Percentiles rank a stretch among this genome's conserved stretches.
These are phyloP conservation scores for Zaprionus nigranus DNA, from an alignment of 1,140 invertebrate genomes.

Conservation along the genomic window DNA sequence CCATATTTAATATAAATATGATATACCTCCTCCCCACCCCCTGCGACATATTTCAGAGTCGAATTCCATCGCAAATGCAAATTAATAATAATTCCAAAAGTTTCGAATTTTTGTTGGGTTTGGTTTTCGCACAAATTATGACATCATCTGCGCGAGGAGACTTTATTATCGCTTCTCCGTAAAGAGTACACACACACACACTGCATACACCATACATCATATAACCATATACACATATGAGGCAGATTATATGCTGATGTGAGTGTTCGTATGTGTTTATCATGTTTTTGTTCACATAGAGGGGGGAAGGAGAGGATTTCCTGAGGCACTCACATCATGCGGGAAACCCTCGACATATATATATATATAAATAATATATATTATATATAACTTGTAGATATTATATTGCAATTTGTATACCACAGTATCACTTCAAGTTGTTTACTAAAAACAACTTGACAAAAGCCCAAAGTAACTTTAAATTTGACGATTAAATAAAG, in stretches of 20 bases:
- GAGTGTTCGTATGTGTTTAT: neutral
- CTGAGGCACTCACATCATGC: too few species aligned
- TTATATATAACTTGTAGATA: too few species aligned
- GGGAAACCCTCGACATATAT: too few species aligned
- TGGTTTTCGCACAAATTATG: constrained; percentile 63
- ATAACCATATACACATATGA: neutral
- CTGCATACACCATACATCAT: neutral
- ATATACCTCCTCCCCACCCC: neutral
- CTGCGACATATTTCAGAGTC: too few species aligned
- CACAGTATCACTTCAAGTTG: too few species aligned
- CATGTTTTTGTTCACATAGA: neutral
- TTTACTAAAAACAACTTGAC: too few species aligned
- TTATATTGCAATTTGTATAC: too few species aligned
- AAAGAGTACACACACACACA: constrained; percentile 32
- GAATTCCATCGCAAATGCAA: constrained; percentile 45
- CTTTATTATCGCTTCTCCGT: constrained; percentile 75
- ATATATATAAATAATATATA: too few species aligned
- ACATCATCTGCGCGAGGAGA: constrained; percentile 59
- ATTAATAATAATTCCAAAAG: constrained; percentile 49
- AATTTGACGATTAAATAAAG: too few species aligned
- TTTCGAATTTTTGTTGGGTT: constrained; percentile 27
- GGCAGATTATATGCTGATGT: constrained; percentile 3
- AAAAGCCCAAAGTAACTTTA: too few species aligned
- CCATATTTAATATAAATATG: neutral
- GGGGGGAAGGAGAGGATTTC: too few species aligned